Evolutionary conservation across 1,140 invertebrate genomes (phyloP).

Genomic region (Pogonomyrmex californicus): DNA sequence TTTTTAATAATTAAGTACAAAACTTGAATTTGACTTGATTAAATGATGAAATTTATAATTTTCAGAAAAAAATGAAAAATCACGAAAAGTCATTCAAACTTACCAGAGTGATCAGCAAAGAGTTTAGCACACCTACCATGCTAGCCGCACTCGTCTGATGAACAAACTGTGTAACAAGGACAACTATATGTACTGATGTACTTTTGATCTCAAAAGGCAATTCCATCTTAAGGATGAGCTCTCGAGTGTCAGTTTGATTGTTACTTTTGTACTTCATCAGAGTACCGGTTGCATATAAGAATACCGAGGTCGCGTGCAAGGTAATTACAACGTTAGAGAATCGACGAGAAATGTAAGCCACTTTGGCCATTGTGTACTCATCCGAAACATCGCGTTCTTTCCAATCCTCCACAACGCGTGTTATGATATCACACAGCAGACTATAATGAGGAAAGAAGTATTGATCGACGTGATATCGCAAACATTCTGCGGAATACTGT

Average conservation of each 20-base stretch:
- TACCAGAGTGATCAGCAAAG: slow-evolving; percentile 58
- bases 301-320: neutral
- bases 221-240: slow-evolving; percentile 65
- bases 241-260: slow-evolving; percentile 7
- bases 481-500: neutral
- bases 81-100: neutral
- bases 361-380: slow-evolving; percentile 30
- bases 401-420: slow-evolving; percentile 55
- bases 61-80: neutral
- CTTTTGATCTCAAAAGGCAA: slow-evolving; percentile 45
- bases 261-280: neutral
- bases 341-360: neutral
- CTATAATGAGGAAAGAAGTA: slow-evolving; percentile 43
- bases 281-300: neutral
- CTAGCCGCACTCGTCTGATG: slow-evolving; percentile 29
- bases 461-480: neutral
- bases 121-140: slow-evolving; percentile 7
- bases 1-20: no score
- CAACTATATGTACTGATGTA: slow-evolving; percentile 28
- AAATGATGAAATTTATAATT: neutral
- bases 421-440: slow-evolving; percentile 48
- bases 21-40: no score
- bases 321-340: slow-evolving; percentile 33
- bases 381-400: slow-evolving; percentile 1
- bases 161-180: slow-evolving; percentile 54